Percentiles rank a stretch among this genome's conserved stretches.
Conservation (phyloP, 2,888 invertebrate species). For the Drosophila antonietae region DNA sequence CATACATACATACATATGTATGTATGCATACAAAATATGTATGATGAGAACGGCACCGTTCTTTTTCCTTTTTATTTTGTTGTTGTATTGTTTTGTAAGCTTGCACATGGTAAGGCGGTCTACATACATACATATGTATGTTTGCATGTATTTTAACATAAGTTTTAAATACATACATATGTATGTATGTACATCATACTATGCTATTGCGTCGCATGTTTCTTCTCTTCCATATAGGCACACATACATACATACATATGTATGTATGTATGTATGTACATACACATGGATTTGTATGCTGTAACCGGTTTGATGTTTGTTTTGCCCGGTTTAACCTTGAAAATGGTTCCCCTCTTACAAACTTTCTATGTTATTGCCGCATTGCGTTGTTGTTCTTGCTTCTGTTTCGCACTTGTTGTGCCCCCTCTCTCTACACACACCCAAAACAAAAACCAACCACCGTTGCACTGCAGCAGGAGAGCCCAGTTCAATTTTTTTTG, state of each 20-base stretch:
- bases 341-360: slow-evolving; percentile 58
- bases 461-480: slow-evolving; percentile 3
- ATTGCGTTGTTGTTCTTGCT: slow-evolving; percentile 52
- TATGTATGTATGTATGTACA: neutral
- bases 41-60: neutral
- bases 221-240: slow-evolving; percentile 9
- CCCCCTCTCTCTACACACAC: neutral
- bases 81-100: neutral
- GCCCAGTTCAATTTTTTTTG: slow-evolving; percentile 9
- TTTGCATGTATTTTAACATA: slow-evolving; percentile 1
- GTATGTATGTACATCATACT: neutral
- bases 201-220: slow-evolving; percentile 46
- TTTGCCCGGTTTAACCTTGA: slow-evolving; percentile 83
- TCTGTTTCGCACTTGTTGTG: slow-evolving; percentile 69
- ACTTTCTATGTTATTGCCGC: slow-evolving; percentile 61
- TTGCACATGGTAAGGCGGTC: slow-evolving; percentile 1
- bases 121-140: no score
- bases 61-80: slow-evolving; percentile 1
- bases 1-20: neutral
- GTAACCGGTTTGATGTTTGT: slow-evolving; percentile 80
- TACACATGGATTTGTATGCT: slow-evolving; percentile 39
- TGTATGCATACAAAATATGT: neutral
- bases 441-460: slow-evolving; percentile 8
- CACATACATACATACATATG: neutral
- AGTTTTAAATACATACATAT: slow-evolving; percentile 1